Evolutionary conservation across 2,113 vertebrate genomes (phyloP).

Genomic region (Gnathonemus longibarbis): DNA sequence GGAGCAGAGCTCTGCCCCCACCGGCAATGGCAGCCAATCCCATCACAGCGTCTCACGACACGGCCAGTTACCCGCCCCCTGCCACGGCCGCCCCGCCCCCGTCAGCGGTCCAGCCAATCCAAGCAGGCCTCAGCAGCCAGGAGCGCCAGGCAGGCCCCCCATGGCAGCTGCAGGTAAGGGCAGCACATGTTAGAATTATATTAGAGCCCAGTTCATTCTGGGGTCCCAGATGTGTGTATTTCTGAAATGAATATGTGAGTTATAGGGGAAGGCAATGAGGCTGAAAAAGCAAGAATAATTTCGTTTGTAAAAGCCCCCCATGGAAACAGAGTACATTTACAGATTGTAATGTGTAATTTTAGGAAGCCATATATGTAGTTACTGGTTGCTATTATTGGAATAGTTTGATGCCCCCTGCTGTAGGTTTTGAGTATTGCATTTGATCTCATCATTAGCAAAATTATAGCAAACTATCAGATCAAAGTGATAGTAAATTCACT

Average conservation of each 20-base stretch:
- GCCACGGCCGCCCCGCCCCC: constrained; percentile 55
- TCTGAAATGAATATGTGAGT: not conserved
- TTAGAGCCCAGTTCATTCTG: not conserved
- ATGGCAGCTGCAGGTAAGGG: constrained; percentile 51
- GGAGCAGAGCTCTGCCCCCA: constrained; percentile 56
- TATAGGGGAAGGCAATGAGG: constrained; percentile 30
- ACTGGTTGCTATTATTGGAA: constrained; percentile 29
- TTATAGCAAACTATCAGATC: not conserved
- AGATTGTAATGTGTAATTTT: constrained; percentile 52
- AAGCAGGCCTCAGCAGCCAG: constrained; percentile 51
- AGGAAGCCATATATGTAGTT: constrained; percentile 44
- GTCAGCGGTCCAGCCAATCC: constrained; percentile 44
- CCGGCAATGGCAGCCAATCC: constrained; percentile 50
- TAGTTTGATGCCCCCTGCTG: constrained; percentile 45
- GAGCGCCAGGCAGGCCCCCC: constrained; percentile 47
- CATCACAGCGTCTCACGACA: constrained; percentile 48
- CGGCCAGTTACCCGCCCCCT: not conserved
- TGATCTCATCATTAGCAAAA: not conserved
- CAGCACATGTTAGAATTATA: not conserved
- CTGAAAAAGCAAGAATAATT: constrained; percentile 32
- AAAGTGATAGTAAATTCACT: not conserved
- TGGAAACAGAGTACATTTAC: constrained; percentile 44
- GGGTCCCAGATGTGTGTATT: not conserved
- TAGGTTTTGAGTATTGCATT: constrained; percentile 8
- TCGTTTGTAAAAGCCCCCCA: constrained; percentile 47